Conservation (phyloP, 2,888 invertebrate genomes). For the Alentia gelatinosa region DNA sequence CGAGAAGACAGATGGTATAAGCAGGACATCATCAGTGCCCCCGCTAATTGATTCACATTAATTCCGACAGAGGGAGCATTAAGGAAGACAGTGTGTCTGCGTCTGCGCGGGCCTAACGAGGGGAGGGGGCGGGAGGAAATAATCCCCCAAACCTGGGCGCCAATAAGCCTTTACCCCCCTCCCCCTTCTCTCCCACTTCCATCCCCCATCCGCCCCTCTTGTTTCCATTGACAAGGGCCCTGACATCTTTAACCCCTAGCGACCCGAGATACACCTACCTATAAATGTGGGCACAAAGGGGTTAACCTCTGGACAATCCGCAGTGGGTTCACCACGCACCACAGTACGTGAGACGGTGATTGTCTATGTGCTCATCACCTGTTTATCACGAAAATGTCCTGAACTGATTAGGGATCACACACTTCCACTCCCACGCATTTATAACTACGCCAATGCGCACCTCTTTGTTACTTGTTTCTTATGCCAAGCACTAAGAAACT, state of each 20-base stretch:
- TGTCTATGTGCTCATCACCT: too few relatives aligned
- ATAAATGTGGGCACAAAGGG: neutral
- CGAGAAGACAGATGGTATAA: constrained; percentile 44
- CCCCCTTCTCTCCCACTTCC: too few relatives aligned
- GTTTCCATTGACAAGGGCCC: neutral
- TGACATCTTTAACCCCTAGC: neutral
- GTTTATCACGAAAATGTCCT: too few relatives aligned
- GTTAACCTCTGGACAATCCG: too few relatives aligned
- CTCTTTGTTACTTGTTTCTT: too few relatives aligned
- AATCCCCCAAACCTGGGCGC: neutral
- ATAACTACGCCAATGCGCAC: too few relatives aligned
- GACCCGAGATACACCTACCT: neutral
- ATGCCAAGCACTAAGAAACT: too few relatives aligned
- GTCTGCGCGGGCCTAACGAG: neutral
- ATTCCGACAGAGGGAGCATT: neutral
- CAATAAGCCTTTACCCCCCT: neutral
- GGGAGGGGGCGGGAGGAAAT: neutral
- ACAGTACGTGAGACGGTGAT: too few relatives aligned
- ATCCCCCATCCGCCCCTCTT: neutral
- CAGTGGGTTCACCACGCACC: too few relatives aligned
- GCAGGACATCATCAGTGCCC: neutral
- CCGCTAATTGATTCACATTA: constrained; percentile 49
- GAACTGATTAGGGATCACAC: too few relatives aligned
- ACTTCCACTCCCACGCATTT: too few relatives aligned
- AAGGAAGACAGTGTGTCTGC: neutral